Conservation (phyloP, 2,113 vertebrate genomes). For the Nymphicus hollandicus region DNA sequence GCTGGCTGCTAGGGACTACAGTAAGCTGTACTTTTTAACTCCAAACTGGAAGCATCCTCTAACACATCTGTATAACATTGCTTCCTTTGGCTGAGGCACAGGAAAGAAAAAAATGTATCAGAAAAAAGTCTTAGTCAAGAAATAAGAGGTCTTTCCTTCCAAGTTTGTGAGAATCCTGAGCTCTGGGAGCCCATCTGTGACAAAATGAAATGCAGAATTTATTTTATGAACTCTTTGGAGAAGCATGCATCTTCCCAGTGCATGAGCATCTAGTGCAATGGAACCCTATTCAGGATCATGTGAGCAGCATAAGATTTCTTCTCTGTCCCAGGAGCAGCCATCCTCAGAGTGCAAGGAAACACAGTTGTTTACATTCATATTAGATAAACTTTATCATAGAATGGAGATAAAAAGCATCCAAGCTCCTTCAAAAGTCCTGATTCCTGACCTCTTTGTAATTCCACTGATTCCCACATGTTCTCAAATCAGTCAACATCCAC, state of each 20-base stretch:
- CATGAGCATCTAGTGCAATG: rapidly evolving
- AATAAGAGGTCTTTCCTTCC: not conserved
- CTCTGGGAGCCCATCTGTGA: not conserved
- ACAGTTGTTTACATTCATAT: not conserved
- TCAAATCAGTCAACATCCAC: not conserved
- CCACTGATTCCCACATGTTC: not conserved
- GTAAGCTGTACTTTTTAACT: not conserved
- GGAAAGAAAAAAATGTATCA: not conserved
- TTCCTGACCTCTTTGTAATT: not conserved
- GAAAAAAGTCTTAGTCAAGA: not conserved
- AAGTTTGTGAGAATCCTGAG: not conserved
- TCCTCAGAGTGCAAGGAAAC: not conserved
- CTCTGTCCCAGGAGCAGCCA: not conserved
- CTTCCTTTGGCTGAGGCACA: not conserved
- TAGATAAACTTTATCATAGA: not conserved
- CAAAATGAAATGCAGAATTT: not conserved
- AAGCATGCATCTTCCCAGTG: not conserved
- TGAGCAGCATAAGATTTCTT: not conserved
- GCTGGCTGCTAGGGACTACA: not conserved
- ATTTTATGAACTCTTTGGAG: not conserved
- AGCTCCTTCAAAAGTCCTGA: not conserved
- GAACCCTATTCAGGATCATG: no score
- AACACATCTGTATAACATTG: not conserved
- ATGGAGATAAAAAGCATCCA: not conserved
- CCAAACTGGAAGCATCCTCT: not conserved